Evolutionary conservation across 2,113 vertebrate species (phyloP), one percentile per base, ranked within the genome.

Genomic region (Platichthys stellatus): DNA sequence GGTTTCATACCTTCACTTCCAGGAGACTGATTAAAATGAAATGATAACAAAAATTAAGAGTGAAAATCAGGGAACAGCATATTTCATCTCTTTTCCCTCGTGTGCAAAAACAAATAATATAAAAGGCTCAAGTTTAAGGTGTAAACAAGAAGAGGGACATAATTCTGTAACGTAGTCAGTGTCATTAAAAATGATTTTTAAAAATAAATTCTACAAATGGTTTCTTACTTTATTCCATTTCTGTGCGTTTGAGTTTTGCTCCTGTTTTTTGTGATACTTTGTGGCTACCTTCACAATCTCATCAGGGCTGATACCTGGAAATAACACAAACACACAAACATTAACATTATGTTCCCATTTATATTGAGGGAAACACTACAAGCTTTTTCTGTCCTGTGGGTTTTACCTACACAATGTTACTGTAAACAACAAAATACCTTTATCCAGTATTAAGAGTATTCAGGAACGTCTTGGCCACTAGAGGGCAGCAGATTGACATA

Each of bases 261-360:
- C 95, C 90, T 94, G 91, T 65, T 95, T 94, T 23, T 96, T 94
- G 91, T 95, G 92, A 90, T 95, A 95, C 47, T 94, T 95, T 81
- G 94, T 94, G 2, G 97, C 97, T 78, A 98, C 93, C 82, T 96
- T 95, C 51, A 97, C 96, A 0, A 99, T 97, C 82, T 97, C 96
- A 72, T 98, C 96, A 0, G 95, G 94, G 54, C 94, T 96, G 93
- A 96, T 95, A 75, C 96, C 97, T 98, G 82, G 15, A 56, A 69
- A 84, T 3, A 62, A 86, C n/a, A 72, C 23, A 26, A 80, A 67
- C 43, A 57, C 47, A 82, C 9, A 76, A 11, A 80, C 5, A 56
- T 1, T 76, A 2, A 78, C 17, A 74, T 24, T 8, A 53, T 64
- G 21, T 45, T 20, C 0, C 0, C 24, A 7, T 5, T 38, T 11